These are phyloP conservation scores for Octomys mimax DNA, from an alignment of 2,797 vertebrate genomes.

Conservation along the genomic window DNA sequence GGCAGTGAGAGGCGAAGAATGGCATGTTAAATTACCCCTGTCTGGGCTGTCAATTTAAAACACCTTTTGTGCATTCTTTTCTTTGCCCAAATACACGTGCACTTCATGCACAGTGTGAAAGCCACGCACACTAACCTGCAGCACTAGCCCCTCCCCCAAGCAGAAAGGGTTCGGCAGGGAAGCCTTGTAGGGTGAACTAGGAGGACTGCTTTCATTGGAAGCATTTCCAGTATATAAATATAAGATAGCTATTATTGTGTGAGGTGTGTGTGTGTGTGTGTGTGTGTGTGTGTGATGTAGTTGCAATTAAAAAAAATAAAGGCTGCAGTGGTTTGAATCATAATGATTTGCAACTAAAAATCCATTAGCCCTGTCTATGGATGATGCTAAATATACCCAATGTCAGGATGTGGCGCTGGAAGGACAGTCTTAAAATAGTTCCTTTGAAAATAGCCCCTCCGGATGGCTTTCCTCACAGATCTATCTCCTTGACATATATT, in stretches of 20 bases:
- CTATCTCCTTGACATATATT: constrained; percentile 78
- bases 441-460: constrained; percentile 85
- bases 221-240: constrained; percentile 80
- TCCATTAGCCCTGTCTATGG: constrained; percentile 85
- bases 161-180: constrained; percentile 63
- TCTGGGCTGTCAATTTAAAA: constrained; percentile 84
- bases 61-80: constrained; percentile 83
- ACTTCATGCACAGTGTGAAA: constrained; percentile 73
- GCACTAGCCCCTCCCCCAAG: constrained; percentile 39
- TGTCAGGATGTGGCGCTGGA: constrained; percentile 88
- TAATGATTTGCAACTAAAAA: constrained; percentile 87
- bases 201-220: constrained; percentile 53
- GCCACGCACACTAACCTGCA: background rate
- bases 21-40: constrained; percentile 81
- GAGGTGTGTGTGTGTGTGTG: background rate
- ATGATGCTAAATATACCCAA: constrained; percentile 87
- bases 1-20: constrained; percentile 79
- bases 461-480: constrained; percentile 76
- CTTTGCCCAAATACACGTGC: constrained; percentile 77
- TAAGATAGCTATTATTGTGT: constrained; percentile 78
- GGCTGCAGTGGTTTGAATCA: constrained; percentile 84
- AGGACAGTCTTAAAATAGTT: constrained; percentile 88
- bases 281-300: constrained; percentile 56
- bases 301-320: constrained; percentile 81
- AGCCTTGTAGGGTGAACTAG: constrained; percentile 44